Conservation (phyloP, 2,888 invertebrate species). For the Aromia moschata region DNA sequence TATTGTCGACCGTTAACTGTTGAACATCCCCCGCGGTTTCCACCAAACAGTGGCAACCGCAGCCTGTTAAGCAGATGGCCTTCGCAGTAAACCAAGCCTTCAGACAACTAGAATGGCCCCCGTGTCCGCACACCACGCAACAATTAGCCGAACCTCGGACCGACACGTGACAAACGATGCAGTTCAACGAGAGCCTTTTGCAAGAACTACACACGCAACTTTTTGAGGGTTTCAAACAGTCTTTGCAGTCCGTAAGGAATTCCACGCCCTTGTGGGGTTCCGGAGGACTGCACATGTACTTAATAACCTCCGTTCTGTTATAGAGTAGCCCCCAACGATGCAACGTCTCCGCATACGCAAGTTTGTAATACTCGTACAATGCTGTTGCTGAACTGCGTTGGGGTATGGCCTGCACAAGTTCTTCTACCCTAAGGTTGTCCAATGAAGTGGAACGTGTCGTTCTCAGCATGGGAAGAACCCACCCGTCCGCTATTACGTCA, state of each 20-base stretch:
- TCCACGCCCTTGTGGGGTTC: constrained; percentile 69
- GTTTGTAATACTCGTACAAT: constrained; percentile 85
- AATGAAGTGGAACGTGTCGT: constrained; percentile 83
- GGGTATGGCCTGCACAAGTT: constrained; percentile 48
- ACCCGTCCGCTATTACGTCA: constrained; percentile 81
- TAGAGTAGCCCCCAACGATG: constrained; percentile 66
- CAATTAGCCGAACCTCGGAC: constrained; percentile 87
- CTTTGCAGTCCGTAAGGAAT: constrained; percentile 76
- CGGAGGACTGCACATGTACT: constrained; percentile 62
- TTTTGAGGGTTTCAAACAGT: constrained; percentile 74
- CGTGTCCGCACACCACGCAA: constrained; percentile 91
- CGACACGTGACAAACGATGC: constrained; percentile 85
- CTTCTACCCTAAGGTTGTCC: constrained; percentile 71
- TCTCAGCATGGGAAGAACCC: constrained; percentile 74
- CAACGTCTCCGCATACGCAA: constrained; percentile 88
- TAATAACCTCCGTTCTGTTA: constrained; percentile 69
- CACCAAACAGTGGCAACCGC: constrained; percentile 88
- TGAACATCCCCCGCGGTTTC: constrained; percentile 70
- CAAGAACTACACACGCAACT: constrained; percentile 78
- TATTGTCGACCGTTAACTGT: constrained; percentile 46
- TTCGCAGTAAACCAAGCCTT: constrained; percentile 82
- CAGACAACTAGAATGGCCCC: constrained; percentile 89
- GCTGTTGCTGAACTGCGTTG: constrained; percentile 57
- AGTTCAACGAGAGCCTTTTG: constrained; percentile 78
- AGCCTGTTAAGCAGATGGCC: constrained; percentile 87